phyloP scores from a whole-genome alignment of 2,888 invertebrate genomes.

The Flabesymbios commensalis region DNA sequence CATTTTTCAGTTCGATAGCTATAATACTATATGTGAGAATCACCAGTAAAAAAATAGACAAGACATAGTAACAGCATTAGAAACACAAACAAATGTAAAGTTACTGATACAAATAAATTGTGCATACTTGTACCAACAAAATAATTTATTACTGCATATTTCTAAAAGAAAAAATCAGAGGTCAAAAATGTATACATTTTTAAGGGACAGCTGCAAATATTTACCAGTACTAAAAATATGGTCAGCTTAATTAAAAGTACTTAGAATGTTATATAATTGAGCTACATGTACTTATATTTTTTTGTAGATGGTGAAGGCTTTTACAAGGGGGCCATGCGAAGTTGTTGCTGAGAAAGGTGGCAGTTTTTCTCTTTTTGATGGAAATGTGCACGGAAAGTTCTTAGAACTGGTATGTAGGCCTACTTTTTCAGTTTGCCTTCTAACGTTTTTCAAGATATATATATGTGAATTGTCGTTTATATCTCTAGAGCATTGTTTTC shows the following conservation, averaged over 20 bases:
- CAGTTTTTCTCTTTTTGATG: conserved; percentile 87
- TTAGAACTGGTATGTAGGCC: conserved; percentile 70
- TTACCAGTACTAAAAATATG: no score
- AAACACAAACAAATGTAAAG: no score
- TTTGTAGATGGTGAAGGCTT: conserved; percentile 81
- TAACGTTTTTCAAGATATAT: neutral
- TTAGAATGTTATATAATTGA: neutral
- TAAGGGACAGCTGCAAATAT: no score
- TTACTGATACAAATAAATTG: no score
- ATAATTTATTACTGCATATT: no score
- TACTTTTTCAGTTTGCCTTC: neutral
- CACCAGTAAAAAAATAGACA: no score
- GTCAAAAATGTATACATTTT: no score
- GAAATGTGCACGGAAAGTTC: conserved; percentile 89
- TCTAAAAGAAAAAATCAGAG: no score
- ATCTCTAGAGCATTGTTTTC: neutral
- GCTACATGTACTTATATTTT: conserved; percentile 8
- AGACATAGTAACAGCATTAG: no score
- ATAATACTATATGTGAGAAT: no score
- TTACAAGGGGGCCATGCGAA: conserved; percentile 76
- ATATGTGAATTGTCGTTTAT: neutral
- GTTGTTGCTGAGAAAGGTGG: conserved; percentile 84
- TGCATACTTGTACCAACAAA: no score
- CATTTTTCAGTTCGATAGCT: no score
- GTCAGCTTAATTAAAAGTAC: conserved; percentile 1